Base-by-base conservation (phyloP, 2,888 invertebrate species). In the Habrosyne pyritoides region DNA sequence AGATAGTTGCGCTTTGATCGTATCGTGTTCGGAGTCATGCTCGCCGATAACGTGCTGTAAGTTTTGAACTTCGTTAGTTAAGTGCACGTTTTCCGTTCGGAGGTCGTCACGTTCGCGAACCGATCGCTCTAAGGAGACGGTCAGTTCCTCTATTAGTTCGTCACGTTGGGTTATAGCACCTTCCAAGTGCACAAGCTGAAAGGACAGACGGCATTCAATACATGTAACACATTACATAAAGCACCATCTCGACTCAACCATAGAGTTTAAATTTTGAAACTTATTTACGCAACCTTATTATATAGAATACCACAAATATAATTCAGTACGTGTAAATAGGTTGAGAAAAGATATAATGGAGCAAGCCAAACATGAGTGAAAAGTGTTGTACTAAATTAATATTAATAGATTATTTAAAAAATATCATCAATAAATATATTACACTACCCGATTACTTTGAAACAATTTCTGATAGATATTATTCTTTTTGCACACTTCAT, bases 141-240 rank as follows among this genome's bases (percentile, higher is more conserved):
- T 95, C 57, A 97, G 91, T 84, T 96, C 94, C 73, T 95, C 94
- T 67, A 97, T 96, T 74, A 95, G 83, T 69, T 94, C 93, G 77
- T 96, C 96, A 72, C 96, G 95, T 67, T 95, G 94, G 10, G 92
- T 89, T 57, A 97, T 89, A 69, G 95, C 95, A 70, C 93, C 93
- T 82, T 96, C 95, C 82, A 95, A 96, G 84, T 96, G 96, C 81
- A 95, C 93, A 74, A 96, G 93, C 96, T 96, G 86, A 78, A 93
- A 93, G 77, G 81, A 89, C 95, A 96, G 78, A 68, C 18, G 42
- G 75, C 75, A 57, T 71, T 73, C 66, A 66, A 42, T 70, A 74
- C 77, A 77, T 71, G 63, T 67, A 67, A 69, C 81, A 82, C 70
- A 64, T 47, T 69, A 82, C 70, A 64, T 56, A 78, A 75, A 76